A percentile compares a stretch with the other conserved stretches of the same genome.
Evolutionary conservation across 2,888 invertebrate genomes (phyloP).

Genomic region (Oscheius sp.): DNA sequence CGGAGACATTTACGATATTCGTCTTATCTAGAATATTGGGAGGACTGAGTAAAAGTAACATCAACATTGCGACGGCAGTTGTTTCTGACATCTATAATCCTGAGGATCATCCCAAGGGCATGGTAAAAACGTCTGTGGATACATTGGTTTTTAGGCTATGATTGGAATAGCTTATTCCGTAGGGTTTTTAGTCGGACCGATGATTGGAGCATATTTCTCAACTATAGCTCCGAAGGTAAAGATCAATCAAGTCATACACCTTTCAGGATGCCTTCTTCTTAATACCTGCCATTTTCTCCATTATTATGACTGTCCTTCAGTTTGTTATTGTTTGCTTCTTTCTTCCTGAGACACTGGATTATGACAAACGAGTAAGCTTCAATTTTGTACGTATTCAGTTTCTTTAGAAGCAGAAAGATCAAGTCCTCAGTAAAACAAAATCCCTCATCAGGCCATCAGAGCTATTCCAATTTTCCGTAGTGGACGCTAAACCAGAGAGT

Average conservation of each 20-base stretch:
- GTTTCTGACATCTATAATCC: conserved; percentile 88
- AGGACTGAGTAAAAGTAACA: conserved; percentile 94
- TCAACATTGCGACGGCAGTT: conserved; percentile 91
- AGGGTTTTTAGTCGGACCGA: conserved; percentile 94
- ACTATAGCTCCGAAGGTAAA: conserved; percentile 50
- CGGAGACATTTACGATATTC: conserved; percentile 87
- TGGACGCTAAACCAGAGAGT: conserved; percentile 52
- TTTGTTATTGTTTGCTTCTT: conserved; percentile 80
- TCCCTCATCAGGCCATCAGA: conserved; percentile 43
- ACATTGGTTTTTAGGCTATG: conserved; percentile 79
- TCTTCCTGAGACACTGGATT: conserved; percentile 81
- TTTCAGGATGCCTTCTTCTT: conserved; percentile 78
- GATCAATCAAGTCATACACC: neutral
- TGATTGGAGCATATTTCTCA: conserved; percentile 90
- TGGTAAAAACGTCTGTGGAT: conserved; percentile 78
- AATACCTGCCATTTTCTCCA: conserved; percentile 80
- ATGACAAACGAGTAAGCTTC: conserved; percentile 11
- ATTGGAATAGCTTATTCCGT: conserved; percentile 96
- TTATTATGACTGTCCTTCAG: conserved; percentile 79
- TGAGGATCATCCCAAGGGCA: conserved; percentile 87
- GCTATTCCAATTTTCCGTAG: conserved; percentile 55
- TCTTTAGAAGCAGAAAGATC: conserved; percentile 17
- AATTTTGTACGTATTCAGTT: neutral
- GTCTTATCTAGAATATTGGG: conserved; percentile 90
- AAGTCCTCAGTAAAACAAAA: conserved; percentile 31